phyloP scores from a whole-genome alignment of 2,888 invertebrate genomes.

The Itoplectis maculator region DNA sequence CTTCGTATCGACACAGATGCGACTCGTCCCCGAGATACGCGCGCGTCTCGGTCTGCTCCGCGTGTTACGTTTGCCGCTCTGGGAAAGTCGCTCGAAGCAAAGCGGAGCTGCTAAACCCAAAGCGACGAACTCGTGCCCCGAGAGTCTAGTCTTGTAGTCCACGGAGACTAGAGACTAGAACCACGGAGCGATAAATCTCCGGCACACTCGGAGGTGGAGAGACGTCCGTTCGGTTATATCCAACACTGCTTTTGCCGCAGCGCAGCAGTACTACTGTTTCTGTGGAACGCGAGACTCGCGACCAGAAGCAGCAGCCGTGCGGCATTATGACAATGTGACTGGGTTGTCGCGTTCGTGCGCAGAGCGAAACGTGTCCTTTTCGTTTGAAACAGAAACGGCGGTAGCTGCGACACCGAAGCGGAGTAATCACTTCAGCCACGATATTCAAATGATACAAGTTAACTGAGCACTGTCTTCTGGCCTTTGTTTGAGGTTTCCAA shows the following conservation, averaged over 20 bases:
- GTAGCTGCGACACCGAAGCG: slow-evolving; percentile 11
- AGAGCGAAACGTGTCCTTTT: slow-evolving; percentile 28
- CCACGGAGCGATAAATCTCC: slow-evolving; percentile 80
- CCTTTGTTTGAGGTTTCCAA: slow-evolving; percentile 15
- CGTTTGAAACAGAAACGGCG: slow-evolving; percentile 39
- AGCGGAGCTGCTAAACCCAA: slow-evolving; percentile 47
- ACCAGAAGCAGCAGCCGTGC: slow-evolving; percentile 23
- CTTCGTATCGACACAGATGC: neutral
- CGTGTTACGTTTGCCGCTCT: slow-evolving; percentile 75
- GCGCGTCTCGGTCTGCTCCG: too few relatives aligned
- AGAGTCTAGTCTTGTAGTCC: slow-evolving; percentile 47
- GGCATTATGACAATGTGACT: slow-evolving; percentile 68
- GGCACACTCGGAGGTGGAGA: slow-evolving; percentile 81
- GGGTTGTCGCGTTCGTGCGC: slow-evolving; percentile 34
- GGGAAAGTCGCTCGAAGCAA: slow-evolving; percentile 77
- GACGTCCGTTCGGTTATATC: slow-evolving; percentile 72
- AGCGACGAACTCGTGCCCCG: slow-evolving; percentile 69
- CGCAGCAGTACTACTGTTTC: slow-evolving; percentile 7
- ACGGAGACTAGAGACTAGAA: too few relatives aligned
- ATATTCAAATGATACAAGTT: slow-evolving; percentile 53
- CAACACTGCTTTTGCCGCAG: slow-evolving; percentile 39
- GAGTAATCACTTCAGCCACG: slow-evolving; percentile 28
- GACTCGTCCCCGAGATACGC: slow-evolving; percentile 14
- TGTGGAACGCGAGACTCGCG: too few relatives aligned
- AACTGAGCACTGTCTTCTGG: neutral